These are phyloP conservation scores for Geotrupes spiniger DNA, from an alignment of 2,888 invertebrate genomes.

Conservation along the genomic window DNA sequence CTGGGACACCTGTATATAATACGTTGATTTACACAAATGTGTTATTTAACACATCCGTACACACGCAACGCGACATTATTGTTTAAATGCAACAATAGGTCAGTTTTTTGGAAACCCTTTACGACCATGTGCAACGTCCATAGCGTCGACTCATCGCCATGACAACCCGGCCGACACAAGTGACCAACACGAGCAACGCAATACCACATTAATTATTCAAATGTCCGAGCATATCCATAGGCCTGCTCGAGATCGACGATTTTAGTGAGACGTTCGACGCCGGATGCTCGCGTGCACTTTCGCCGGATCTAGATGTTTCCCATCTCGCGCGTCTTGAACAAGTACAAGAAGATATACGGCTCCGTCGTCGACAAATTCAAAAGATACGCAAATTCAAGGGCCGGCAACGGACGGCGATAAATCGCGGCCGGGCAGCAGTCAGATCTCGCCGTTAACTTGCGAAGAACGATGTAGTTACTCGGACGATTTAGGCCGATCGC, in stretches of 20 bases:
- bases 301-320: constrained; percentile 15
- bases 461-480: background rate
- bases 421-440: too few relatives aligned
- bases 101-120: too few relatives aligned
- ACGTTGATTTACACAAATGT: too few relatives aligned
- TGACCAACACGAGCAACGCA: constrained; percentile 32
- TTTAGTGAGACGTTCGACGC: constrained; percentile 23
- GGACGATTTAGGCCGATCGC: background rate
- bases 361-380: constrained; percentile 7
- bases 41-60: too few relatives aligned
- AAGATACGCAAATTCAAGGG: background rate
- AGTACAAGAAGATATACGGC: constrained; percentile 7
- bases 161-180: constrained; percentile 36
- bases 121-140: constrained; percentile 3
- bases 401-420: too few relatives aligned
- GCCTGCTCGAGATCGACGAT: constrained; percentile 8
- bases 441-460: too few relatives aligned
- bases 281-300: constrained; percentile 21
- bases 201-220: constrained; percentile 47
- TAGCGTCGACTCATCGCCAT: constrained; percentile 42
- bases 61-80: too few relatives aligned
- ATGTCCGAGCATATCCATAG: constrained; percentile 43
- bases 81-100: too few relatives aligned
- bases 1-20: too few relatives aligned
- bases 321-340: constrained; percentile 13